These are phyloP conservation scores for Nesogale talazaci DNA, from an alignment of 2,113 vertebrate species.

Conservation along the genomic window DNA sequence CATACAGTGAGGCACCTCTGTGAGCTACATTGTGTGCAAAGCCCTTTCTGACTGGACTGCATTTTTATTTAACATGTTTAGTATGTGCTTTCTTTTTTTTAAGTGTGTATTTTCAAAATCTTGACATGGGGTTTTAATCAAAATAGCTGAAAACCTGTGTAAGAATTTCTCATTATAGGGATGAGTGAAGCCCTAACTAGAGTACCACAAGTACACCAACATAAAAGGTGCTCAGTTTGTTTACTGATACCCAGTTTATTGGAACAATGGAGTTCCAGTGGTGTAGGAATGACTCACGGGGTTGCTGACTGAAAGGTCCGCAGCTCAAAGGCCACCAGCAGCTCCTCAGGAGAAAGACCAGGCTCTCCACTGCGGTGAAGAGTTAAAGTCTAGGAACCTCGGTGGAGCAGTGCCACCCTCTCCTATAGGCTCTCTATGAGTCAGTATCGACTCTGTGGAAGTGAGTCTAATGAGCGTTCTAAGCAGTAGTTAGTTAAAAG, in stretches of 20 bases:
- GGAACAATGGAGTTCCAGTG: not conserved
- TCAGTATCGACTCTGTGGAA: too few relatives aligned
- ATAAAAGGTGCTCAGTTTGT: too few relatives aligned
- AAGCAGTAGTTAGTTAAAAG: not conserved
- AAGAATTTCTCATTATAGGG: not conserved
- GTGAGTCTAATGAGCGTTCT: not conserved
- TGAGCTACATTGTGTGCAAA: not conserved
- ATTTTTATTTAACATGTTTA: not conserved
- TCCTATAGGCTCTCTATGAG: too few relatives aligned
- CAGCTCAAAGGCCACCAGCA: too few relatives aligned
- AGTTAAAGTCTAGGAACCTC: too few relatives aligned
- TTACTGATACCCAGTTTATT: not conserved
- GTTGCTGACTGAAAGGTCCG: too few relatives aligned
- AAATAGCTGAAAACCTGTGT: not conserved
- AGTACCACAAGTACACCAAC: not conserved
- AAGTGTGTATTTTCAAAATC: not conserved
- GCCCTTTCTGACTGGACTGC: not conserved
- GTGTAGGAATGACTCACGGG: too few relatives aligned
- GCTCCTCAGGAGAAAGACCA: too few relatives aligned
- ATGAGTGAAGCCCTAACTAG: not conserved
- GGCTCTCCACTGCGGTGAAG: too few relatives aligned
- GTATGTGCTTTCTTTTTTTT: too few relatives aligned
- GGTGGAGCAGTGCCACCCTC: too few relatives aligned
- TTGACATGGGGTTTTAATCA: slow-evolving; percentile 6
- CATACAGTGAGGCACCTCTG: too few relatives aligned